Conservation (phyloP, 2,797 vertebrate genomes). For the Helicolenus hilgendorfi region DNA sequence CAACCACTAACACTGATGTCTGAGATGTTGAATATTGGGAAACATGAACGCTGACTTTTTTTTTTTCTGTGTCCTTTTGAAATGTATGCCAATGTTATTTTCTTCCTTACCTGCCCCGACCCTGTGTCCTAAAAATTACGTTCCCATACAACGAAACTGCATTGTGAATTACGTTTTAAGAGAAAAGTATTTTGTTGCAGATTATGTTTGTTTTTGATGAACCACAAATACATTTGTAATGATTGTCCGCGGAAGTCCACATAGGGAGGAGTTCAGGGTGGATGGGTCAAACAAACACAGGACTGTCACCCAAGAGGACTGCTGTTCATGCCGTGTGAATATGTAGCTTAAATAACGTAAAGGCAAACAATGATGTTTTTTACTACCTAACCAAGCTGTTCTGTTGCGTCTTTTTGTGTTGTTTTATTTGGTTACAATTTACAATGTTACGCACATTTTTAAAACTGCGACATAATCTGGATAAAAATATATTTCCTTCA, state of each 20-base stretch:
- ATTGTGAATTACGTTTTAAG: no score
- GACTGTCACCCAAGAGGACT: neutral
- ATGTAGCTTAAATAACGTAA: neutral
- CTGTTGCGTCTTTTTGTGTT: no score
- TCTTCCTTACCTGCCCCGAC: neutral
- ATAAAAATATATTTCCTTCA: no score
- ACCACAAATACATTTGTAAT: no score
- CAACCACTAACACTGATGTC: conserved; percentile 39
- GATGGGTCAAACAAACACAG: neutral
- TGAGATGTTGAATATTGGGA: conserved; percentile 24
- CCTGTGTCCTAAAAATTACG: no score
- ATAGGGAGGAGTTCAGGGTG: no score
- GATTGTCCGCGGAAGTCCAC: no score
- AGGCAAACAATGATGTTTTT: neutral
- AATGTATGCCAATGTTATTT: neutral
- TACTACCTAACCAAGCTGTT: fast-evolving
- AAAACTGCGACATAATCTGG: neutral
- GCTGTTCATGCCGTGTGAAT: neutral
- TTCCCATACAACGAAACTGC: no score
- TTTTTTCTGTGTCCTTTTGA: neutral
- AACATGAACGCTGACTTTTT: neutral
- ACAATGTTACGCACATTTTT: neutral
- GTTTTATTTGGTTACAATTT: neutral
- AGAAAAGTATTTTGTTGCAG: no score
- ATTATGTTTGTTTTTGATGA: no score